Conservation (phyloP, 1,140 invertebrate genomes). For the Aleiodes sp. region DNA sequence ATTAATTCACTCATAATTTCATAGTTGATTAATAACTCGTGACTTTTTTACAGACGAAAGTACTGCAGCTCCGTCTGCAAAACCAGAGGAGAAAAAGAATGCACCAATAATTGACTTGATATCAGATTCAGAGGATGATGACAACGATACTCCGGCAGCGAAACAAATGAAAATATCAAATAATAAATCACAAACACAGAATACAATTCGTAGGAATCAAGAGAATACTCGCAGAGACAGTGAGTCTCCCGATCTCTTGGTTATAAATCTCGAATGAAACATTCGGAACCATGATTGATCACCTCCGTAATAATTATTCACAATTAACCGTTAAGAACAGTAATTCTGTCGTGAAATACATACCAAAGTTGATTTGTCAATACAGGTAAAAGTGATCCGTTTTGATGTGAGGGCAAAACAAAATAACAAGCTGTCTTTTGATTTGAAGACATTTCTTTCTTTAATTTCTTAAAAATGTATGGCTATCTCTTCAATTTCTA, state of each 20-base stretch:
- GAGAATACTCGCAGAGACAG: constrained; percentile 62
- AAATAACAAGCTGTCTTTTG: neutral
- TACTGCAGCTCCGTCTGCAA: constrained; percentile 45
- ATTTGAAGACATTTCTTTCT: neutral
- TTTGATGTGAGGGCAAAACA: neutral
- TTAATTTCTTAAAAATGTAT: neutral
- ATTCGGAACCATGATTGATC: neutral
- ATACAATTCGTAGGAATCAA: constrained; percentile 57
- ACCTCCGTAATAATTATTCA: neutral
- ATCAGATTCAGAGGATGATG: constrained; percentile 61
- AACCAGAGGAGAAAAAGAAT: constrained; percentile 56
- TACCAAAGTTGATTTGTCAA: constrained; percentile 22
- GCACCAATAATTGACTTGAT: constrained; percentile 62
- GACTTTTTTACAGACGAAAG: constrained; percentile 55
- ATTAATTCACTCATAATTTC: too few species aligned
- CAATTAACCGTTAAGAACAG: neutral
- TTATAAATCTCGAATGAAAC: constrained; percentile 62
- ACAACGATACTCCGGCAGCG: constrained; percentile 55
- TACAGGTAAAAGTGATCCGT: too few species aligned
- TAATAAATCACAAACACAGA: constrained; percentile 56
- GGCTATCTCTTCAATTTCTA: constrained; percentile 10
- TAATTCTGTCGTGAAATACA: neutral
- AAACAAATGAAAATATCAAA: constrained; percentile 42
- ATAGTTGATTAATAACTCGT: constrained; percentile 8
- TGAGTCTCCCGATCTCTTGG: constrained; percentile 63